Evolutionary conservation across 2,113 vertebrate species (phyloP).

Genomic region (Oxygymnocypris stewartii): DNA sequence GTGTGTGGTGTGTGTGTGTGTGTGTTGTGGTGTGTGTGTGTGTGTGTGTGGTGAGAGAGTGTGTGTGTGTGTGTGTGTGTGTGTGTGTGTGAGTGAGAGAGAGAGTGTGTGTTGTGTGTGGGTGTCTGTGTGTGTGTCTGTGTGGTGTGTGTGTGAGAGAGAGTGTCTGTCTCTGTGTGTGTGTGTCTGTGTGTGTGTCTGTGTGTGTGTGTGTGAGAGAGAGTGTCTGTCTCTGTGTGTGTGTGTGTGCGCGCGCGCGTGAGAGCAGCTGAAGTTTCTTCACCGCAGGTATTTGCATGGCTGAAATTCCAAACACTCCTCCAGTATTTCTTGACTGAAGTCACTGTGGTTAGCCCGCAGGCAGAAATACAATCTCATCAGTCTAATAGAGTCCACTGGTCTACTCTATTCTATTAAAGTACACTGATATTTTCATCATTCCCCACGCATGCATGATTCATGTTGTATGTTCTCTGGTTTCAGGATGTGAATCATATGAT

Average conservation of each 20-base stretch:
- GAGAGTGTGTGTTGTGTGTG: too few relatives aligned
- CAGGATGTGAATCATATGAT: not conserved
- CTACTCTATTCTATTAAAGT: not conserved
- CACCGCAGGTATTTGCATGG: not conserved
- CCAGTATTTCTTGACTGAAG: not conserved
- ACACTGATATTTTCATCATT: not conserved
- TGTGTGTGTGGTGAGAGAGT: too few relatives aligned
- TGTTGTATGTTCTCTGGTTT: not conserved
- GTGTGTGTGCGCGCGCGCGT: not conserved
- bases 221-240: too few relatives aligned
- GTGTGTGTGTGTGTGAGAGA: not conserved
- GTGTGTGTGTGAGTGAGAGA: too few relatives aligned
- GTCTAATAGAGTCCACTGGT: not conserved
- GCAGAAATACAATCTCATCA: not conserved
- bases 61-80: too few relatives aligned
- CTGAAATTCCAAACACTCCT: constrained; percentile 4
- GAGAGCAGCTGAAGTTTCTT: not conserved
- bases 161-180: too few relatives aligned
- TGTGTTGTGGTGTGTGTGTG: too few relatives aligned
- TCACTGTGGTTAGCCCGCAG: not conserved
- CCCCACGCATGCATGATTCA: not conserved
- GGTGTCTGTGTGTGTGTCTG: too few relatives aligned
- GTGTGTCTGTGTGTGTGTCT: too few relatives aligned
- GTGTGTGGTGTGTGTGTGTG: too few relatives aligned
- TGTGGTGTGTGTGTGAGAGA: too few relatives aligned